A percentile compares a stretch with the other conserved stretches of the same genome.
Evolutionary conservation across 2,113 vertebrate genomes (phyloP).

Genomic region (Leucosticte australis): DNA sequence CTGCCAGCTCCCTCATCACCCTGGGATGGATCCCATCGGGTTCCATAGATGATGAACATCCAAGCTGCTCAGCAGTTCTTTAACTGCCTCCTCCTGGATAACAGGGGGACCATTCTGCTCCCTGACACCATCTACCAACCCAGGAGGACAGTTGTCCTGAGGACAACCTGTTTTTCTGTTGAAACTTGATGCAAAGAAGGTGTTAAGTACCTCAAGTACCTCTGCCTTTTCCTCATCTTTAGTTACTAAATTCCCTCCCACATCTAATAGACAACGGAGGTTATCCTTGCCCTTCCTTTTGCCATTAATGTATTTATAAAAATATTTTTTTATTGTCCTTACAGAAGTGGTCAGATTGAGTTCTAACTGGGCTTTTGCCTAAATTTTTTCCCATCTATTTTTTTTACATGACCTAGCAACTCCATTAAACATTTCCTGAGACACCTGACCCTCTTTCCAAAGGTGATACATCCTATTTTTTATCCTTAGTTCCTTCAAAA

Average conservation of each 20-base stretch:
- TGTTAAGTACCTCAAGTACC: not conserved
- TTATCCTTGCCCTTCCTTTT: not conserved
- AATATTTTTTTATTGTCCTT: not conserved
- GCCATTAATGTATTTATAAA: not conserved
- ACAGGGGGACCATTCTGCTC: not conserved
- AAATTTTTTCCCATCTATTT: not conserved
- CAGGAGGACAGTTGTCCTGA: not conserved
- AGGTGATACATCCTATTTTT: not conserved
- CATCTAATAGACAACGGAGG: not conserved
- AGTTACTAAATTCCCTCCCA: not conserved
- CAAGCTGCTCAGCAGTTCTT: no score
- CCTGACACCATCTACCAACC: no score
- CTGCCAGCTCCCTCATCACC: not conserved
- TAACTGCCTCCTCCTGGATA: not conserved
- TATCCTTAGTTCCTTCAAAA: not conserved
- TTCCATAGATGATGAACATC: no score
- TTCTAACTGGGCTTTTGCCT: not conserved
- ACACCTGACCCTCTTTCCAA: not conserved
- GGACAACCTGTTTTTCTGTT: not conserved
- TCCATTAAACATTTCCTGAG: not conserved
- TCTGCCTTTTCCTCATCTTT: not conserved
- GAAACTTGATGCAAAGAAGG: not conserved
- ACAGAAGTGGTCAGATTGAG: not conserved
- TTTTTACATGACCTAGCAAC: not conserved
- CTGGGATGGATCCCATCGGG: not conserved